Evolutionary conservation across 2,888 invertebrate genomes (phyloP).

Genomic region (Pecten maximus): DNA sequence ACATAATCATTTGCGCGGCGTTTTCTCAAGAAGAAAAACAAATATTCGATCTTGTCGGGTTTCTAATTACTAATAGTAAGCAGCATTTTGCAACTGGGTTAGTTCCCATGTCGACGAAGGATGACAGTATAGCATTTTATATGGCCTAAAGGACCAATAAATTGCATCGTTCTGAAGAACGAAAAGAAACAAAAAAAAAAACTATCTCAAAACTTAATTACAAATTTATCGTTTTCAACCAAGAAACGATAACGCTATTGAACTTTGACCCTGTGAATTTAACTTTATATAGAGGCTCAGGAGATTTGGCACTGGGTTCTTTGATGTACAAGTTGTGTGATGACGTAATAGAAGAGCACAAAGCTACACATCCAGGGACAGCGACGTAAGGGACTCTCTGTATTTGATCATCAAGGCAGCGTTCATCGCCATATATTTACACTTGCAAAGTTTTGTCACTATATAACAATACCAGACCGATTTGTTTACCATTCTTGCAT

Average conservation of each 20-base stretch:
- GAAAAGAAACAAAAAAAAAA: not conserved
- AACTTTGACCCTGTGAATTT: not conserved
- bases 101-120: not conserved
- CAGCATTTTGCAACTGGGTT: not conserved
- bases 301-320: not conserved
- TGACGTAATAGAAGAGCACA: not conserved
- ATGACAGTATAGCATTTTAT: not conserved
- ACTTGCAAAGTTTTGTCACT: too few relatives aligned
- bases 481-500: too few relatives aligned
- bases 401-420: too few relatives aligned
- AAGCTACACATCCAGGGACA: too few relatives aligned
- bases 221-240: not conserved
- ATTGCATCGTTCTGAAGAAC: not conserved
- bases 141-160: not conserved
- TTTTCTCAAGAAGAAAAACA: not conserved
- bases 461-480: too few relatives aligned
- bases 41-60: not conserved
- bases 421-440: too few relatives aligned
- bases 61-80: not conserved
- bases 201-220: not conserved
- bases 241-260: not conserved
- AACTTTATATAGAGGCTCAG: not conserved
- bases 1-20: not conserved
- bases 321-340: slow-evolving; percentile 9
- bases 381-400: too few relatives aligned